phyloP scores from a whole-genome alignment of 2,113 vertebrate genomes.

The Holacanthus passer region DNA sequence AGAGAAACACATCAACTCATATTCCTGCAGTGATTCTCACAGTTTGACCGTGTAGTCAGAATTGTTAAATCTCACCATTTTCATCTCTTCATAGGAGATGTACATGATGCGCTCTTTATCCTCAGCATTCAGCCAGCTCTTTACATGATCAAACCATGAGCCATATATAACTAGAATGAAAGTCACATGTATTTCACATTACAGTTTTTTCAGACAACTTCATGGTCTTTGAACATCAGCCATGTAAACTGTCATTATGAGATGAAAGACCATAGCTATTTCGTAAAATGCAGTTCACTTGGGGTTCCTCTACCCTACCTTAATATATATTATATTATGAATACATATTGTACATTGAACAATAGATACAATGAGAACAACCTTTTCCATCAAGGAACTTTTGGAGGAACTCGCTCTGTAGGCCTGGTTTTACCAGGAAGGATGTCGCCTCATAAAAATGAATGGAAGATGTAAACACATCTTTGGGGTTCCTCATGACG shows the following conservation, averaged over 20 bases:
- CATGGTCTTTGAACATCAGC: neutral
- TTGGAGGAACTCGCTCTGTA: constrained; percentile 76
- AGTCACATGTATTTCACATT: neutral
- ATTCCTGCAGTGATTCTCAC: neutral
- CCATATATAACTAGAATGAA: constrained; percentile 76
- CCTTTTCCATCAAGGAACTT: constrained; percentile 82
- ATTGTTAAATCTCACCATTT: constrained; percentile 43
- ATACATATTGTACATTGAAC: neutral
- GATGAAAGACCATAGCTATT: too few relatives aligned
- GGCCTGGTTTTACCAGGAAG: constrained; percentile 74
- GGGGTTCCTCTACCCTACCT: too few relatives aligned
- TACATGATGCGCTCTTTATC: constrained; percentile 69
- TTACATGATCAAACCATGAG: constrained; percentile 85
- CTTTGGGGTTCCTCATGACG: constrained; percentile 83
- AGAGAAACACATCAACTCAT: neutral
- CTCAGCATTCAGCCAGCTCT: constrained; percentile 76
- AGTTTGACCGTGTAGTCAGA: accelerated
- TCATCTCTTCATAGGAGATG: constrained; percentile 72
- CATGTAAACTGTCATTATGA: too few relatives aligned
- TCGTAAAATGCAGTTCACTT: too few relatives aligned
- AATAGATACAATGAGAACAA: constrained; percentile 45
- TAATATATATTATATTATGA: neutral
- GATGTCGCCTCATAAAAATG: constrained; percentile 71
- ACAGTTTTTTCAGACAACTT: neutral
- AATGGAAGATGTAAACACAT: constrained; percentile 82